phyloP scores from a whole-genome alignment of 2,888 invertebrate genomes.

The Eustalomyia histrio region DNA sequence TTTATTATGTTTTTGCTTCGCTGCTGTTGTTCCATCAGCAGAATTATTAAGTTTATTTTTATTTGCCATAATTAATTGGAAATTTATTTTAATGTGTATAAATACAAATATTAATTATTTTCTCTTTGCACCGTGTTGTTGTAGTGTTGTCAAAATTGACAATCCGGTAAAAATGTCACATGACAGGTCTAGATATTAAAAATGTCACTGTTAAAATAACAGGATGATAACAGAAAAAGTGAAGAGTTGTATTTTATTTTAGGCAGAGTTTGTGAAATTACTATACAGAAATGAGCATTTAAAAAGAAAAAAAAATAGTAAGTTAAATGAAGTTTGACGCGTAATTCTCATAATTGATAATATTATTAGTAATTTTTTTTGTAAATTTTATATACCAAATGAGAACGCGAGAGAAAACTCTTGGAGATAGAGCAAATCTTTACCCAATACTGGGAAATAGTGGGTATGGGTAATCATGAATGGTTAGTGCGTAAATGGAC shows the following conservation, averaged over 20 bases:
- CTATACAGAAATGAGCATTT: too few relatives aligned
- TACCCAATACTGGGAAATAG: too few relatives aligned
- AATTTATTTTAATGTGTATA: conserved; percentile 24
- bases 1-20: conserved; percentile 48
- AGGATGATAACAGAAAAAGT: background rate
- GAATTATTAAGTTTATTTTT: conserved; percentile 49
- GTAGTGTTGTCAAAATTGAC: conserved; percentile 52
- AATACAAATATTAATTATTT: conserved; percentile 36
- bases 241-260: conserved; percentile 25
- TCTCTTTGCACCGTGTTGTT: conserved; percentile 22
- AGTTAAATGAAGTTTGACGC: too few relatives aligned
- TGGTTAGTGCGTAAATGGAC: too few relatives aligned
- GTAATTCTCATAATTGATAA: too few relatives aligned
- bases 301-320: too few relatives aligned
- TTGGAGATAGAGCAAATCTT: too few relatives aligned
- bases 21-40: conserved; percentile 19
- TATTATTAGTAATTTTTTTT: too few relatives aligned
- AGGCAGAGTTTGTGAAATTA: conserved; percentile 2
- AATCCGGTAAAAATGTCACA: conserved; percentile 53
- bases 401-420: too few relatives aligned
- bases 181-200: conserved; percentile 19
- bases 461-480: too few relatives aligned
- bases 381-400: too few relatives aligned
- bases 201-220: conserved; percentile 41
- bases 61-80: conserved; percentile 47